phyloP scores from a whole-genome alignment of 2,797 vertebrate species.

The Pipistrellus pipistrellus region DNA sequence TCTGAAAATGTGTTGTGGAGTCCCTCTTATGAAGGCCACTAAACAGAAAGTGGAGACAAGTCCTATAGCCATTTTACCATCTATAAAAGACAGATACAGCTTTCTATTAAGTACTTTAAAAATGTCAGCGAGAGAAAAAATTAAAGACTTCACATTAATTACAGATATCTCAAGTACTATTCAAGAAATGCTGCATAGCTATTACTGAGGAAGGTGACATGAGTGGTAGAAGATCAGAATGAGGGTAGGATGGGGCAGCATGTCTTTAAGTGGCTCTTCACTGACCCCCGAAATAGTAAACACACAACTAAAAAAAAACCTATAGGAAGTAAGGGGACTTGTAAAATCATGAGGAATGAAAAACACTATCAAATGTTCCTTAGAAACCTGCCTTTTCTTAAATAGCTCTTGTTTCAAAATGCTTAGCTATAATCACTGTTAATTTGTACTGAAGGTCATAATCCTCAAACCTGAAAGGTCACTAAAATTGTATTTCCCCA shows the following conservation, averaged over 20 bases:
- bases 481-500: slow-evolving; percentile 24
- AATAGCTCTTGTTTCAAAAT: slow-evolving; percentile 52
- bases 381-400: slow-evolving; percentile 31
- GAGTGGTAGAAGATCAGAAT: neutral
- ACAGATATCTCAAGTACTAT: neutral
- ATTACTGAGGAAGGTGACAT: neutral
- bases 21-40: neutral
- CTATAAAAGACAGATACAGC: neutral
- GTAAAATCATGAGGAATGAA: neutral
- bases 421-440: slow-evolving; percentile 28
- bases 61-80: neutral
- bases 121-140: neutral
- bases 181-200: neutral
- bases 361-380: neutral
- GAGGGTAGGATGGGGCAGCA: neutral
- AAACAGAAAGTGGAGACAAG: neutral
- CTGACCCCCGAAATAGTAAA: neutral
- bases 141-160: neutral
- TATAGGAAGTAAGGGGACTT: neutral
- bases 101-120: slow-evolving; percentile 27
- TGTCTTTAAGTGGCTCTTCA: neutral
- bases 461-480: slow-evolving; percentile 53
- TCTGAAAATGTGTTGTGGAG: neutral
- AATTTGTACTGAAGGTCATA: slow-evolving; percentile 19
- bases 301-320: neutral